Conservation (phyloP, 2,113 vertebrate species). For the Pampusana beccarii region DNA sequence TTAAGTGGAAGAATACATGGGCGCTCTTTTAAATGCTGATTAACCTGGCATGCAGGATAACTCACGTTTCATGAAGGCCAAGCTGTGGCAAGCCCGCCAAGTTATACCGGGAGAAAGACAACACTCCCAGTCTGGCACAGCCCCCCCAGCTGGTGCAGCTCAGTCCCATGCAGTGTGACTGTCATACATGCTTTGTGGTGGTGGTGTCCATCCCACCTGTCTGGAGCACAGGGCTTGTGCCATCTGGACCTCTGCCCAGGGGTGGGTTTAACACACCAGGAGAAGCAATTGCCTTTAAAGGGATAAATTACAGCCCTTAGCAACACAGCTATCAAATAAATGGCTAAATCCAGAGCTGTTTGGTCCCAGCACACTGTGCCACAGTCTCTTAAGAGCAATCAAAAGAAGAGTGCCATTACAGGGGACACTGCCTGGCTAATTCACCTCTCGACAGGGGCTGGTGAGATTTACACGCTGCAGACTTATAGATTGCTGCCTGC, state of each 20-base stretch:
- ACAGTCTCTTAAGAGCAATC: neutral
- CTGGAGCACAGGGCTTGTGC: rapidly evolving
- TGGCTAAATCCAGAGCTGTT: neutral
- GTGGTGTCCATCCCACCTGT: rapidly evolving
- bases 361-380: neutral
- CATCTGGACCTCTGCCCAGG: neutral
- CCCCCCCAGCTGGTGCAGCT: neutral
- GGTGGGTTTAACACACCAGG: neutral
- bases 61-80: neutral
- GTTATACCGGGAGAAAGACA: neutral
- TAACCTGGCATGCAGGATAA: rapidly evolving
- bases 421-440: neutral
- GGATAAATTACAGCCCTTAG: neutral
- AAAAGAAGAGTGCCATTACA: neutral
- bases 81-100: neutral
- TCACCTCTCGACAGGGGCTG: neutral
- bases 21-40: neutral
- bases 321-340: neutral
- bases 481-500: neutral
- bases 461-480: neutral
- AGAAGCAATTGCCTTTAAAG: neutral
- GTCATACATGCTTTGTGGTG: rapidly evolving
- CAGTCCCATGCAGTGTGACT: neutral
- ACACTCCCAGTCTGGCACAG: neutral
- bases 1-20: neutral